A percentile compares a stretch with the other conserved stretches of the same genome.
Evolutionary conservation across 2,797 vertebrate species (phyloP).

Genomic region (Myotis findleyi): DNA sequence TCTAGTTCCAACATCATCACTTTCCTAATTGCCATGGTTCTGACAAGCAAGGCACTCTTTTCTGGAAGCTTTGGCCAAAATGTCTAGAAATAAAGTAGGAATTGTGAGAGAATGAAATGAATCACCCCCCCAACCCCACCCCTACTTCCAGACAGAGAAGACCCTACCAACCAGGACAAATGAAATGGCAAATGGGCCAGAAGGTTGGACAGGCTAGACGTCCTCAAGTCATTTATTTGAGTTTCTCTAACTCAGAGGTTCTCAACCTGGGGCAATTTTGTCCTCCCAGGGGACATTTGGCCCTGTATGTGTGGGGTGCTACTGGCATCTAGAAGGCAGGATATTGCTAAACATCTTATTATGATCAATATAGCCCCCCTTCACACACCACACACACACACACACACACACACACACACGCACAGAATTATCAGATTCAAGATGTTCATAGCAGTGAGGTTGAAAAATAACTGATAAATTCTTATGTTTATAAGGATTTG

Average conservation of each 20-base stretch:
- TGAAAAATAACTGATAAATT: conserved; percentile 49
- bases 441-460: neutral
- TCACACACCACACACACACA: neutral
- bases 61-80: neutral
- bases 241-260: neutral
- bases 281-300: neutral
- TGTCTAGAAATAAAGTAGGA: neutral
- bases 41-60: conserved; percentile 19
- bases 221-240: neutral
- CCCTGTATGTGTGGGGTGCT: neutral
- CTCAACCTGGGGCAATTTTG: neutral
- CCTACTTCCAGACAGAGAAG: conserved; percentile 11
- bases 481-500: neutral
- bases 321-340: neutral
- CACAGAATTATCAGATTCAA: conserved; percentile 3
- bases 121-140: neutral
- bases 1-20: neutral
- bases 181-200: neutral
- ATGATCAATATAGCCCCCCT: neutral
- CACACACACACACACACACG: neutral
- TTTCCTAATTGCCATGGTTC: conserved; percentile 28
- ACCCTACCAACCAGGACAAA: neutral
- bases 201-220: neutral
- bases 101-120: neutral
- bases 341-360: conserved; percentile 12